phyloP scores from a whole-genome alignment of 2,113 vertebrate genomes.

The Okapia johnstoni region DNA sequence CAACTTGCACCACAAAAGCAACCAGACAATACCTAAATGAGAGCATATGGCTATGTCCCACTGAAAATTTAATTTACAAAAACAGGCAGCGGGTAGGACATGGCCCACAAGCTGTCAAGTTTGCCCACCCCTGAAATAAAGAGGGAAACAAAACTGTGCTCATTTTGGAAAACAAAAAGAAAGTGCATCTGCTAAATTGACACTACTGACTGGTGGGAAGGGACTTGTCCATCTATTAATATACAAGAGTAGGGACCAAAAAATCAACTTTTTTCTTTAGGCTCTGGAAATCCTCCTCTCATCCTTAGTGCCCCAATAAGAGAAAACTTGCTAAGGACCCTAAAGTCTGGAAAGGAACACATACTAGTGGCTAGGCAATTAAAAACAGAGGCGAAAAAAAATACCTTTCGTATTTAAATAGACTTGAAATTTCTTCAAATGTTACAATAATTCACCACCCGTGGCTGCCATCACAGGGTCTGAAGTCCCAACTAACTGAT shows the following conservation, averaged over 20 bases:
- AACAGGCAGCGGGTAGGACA: neutral
- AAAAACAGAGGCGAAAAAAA: neutral
- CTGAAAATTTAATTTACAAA: conserved; percentile 33
- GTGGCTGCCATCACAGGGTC: neutral
- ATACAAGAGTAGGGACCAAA: neutral
- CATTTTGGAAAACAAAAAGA: conserved; percentile 6
- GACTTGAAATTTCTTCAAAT: neutral
- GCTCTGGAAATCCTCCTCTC: conserved; percentile 5
- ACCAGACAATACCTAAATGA: neutral
- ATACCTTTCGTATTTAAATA: neutral
- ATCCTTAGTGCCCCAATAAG: neutral
- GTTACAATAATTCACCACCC: neutral
- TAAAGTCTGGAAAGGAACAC: neutral
- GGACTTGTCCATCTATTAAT: neutral
- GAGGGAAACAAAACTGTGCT: conserved; percentile 23
- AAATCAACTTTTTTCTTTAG: neutral
- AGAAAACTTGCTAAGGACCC: neutral
- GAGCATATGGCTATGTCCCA: neutral
- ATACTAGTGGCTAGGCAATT: neutral
- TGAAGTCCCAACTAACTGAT: neutral
- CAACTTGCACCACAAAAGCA: neutral
- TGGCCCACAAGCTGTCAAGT: neutral
- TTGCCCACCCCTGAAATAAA: neutral
- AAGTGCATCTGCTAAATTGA: neutral
- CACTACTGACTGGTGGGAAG: neutral